These are phyloP conservation scores for Theonella swinhoei DNA, from an alignment of 37 sponge, comb jelly and placozoan genomes.

Conservation along the genomic window DNA sequence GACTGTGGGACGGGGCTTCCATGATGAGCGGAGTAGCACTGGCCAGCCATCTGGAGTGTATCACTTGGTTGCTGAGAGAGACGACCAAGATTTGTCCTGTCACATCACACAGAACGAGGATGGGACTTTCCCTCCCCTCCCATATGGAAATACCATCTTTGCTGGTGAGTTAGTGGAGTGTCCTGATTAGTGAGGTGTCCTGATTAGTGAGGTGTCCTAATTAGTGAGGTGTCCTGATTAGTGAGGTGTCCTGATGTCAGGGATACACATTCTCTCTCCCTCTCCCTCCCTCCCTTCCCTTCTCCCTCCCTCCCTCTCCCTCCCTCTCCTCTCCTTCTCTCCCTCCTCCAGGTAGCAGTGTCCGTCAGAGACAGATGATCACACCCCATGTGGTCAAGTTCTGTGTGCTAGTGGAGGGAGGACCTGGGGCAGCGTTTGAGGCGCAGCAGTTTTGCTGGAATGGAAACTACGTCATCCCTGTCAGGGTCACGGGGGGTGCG, in stretches of 20 bases:
- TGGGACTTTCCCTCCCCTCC: constrained; percentile 61
- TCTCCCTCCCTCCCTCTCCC: not conserved
- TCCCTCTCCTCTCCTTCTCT: not conserved
- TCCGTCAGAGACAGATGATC: constrained; percentile 79
- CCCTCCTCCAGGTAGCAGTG: constrained; percentile 13
- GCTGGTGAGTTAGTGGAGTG: constrained; percentile 37
- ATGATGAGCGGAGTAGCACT: constrained; percentile 40
- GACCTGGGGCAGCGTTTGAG: constrained; percentile 90
- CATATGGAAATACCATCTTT: constrained; percentile 81
- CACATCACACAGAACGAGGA: constrained; percentile 79
- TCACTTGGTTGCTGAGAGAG: constrained; percentile 70
- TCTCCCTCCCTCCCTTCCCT: no score
- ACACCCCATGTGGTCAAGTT: constrained; percentile 47
- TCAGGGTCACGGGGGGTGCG: constrained; percentile 84
- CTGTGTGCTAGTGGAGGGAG: constrained; percentile 84
- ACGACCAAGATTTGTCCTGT: constrained; percentile 64
- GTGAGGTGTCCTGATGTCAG: no score
- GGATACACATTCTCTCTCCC: no score
- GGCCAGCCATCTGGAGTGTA: constrained; percentile 44
- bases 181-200: no score
- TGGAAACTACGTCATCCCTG: constrained; percentile 70
- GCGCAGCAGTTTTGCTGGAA: constrained; percentile 89
- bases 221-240: no score
- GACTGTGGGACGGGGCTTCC: constrained; percentile 62
- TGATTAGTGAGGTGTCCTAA: no score